phyloP scores from a whole-genome alignment of 2,888 invertebrate species.

The Drosophila demipolita region DNA sequence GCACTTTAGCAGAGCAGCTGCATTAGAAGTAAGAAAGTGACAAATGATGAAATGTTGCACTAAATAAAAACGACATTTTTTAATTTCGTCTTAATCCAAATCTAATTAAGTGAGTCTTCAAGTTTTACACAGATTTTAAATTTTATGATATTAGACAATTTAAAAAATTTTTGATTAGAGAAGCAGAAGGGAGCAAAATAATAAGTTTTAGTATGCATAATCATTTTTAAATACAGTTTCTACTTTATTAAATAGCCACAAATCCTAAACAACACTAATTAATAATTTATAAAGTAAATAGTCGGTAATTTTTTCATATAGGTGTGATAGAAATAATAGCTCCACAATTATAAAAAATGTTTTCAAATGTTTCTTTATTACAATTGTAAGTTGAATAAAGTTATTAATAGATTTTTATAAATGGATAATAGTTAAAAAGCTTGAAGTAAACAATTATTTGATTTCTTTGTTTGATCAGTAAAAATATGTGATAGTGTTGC shows the following conservation, averaged over 20 bases:
- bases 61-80: not conserved
- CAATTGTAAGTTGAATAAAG: no score
- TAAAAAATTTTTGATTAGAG: not conserved
- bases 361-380: no score
- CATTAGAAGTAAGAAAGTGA: not conserved
- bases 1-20: not conserved
- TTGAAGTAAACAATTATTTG: fast-evolving
- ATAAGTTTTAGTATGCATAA: no score
- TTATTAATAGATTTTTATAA: no score
- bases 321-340: no score
- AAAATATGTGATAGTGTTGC: not conserved
- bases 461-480: not conserved
- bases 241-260: no score
- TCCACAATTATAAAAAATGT: no score
- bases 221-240: no score
- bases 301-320: no score
- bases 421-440: no score
- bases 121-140: not conserved
- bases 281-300: no score
- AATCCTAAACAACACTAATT: no score
- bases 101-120: not conserved
- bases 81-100: not conserved
- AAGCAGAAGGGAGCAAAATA: not conserved
- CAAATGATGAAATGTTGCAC: not conserved
- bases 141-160: not conserved